Evolutionary conservation across 2,113 vertebrate genomes (phyloP), one percentile per base, ranked within the genome.

Genomic region (Camelus bactrianus): DNA sequence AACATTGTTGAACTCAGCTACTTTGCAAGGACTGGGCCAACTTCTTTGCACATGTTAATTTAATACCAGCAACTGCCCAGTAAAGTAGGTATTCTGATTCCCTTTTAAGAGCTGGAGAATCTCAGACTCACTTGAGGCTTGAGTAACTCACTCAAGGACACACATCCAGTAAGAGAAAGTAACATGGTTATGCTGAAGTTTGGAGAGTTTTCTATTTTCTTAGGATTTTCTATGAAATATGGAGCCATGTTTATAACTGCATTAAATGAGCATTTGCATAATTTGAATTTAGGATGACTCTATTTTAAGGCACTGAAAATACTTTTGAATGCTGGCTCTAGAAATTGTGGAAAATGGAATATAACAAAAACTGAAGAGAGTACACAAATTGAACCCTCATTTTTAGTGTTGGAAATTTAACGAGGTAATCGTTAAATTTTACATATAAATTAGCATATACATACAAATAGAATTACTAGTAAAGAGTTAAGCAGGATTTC

Each of bases 271-370:
- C 5, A 84, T 87, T 54, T 80, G 24, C 35, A 67, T 83, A 56
- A 83, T 79, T 70, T 70, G 69, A 87, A 86, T 92, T 92, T 83
- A 64, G 75, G 16, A 38, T 70, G 52, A 87, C 20, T 70, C 22
- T 80, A 69, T 92, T 95, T 76, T 70, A 90, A 76, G 92, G 70
- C 24, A 94, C 20, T 92, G 10, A 76, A 94, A 91, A 62, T 86
- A 75, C 38, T 86, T 96, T 42, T 89, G 79, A 95, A 90, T 69
- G 46, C 54, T 75, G 60, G 46, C 56, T 42, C 22, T 77, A 91
- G 65, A 93, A 85, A 91, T n/a, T 81, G 64, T 82, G 42, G 26
- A 77, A 87, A 91, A 89, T 46, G 56, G 58, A 89, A 50, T 42
- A 77, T 26, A 82, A 87, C 13, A 79, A 84, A 92, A 92, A 35